Percentiles rank a stretch among this genome's conserved stretches.
Evolutionary conservation across 2,888 invertebrate genomes (phyloP).

Genomic region (Parnassius apollo): DNA sequence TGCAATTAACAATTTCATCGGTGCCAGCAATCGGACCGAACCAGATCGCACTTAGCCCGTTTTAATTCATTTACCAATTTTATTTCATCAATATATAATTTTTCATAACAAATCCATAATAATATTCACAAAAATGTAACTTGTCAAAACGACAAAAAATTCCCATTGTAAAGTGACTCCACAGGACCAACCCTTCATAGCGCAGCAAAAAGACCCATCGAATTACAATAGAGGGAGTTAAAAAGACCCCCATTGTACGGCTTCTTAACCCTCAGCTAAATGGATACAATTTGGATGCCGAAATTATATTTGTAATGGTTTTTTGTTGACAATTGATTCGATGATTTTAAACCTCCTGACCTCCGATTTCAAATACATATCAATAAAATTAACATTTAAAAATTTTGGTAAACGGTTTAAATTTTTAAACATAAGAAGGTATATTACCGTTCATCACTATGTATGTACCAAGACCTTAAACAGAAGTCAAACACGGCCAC

Average conservation of each 20-base stretch:
- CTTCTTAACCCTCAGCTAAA: slow-evolving; percentile 75
- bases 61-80: neutral
- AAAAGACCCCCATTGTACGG: slow-evolving; percentile 74
- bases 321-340: slow-evolving; percentile 32
- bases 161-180: slow-evolving; percentile 30
- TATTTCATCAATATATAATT: neutral
- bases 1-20: too few species aligned
- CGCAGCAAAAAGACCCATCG: slow-evolving; percentile 54
- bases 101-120: slow-evolving; percentile 13
- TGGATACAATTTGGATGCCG: slow-evolving; percentile 66
- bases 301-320: slow-evolving; percentile 69
- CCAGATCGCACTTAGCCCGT: too few species aligned
- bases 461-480: too few species aligned
- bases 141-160: slow-evolving; percentile 28
- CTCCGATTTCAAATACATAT: slow-evolving; percentile 10
- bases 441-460: too few species aligned
- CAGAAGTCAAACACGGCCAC: too few species aligned
- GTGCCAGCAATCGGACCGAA: too few species aligned
- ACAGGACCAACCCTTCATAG: slow-evolving; percentile 61
- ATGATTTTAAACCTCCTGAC: slow-evolving; percentile 3
- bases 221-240: slow-evolving; percentile 71
- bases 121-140: slow-evolving; percentile 25
- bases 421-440: too few species aligned
- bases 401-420: too few species aligned
- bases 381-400: slow-evolving; percentile 1